These are phyloP conservation scores for Dendrocopos noguchii DNA, from an alignment of 2,113 vertebrate species.

Conservation along the genomic window DNA sequence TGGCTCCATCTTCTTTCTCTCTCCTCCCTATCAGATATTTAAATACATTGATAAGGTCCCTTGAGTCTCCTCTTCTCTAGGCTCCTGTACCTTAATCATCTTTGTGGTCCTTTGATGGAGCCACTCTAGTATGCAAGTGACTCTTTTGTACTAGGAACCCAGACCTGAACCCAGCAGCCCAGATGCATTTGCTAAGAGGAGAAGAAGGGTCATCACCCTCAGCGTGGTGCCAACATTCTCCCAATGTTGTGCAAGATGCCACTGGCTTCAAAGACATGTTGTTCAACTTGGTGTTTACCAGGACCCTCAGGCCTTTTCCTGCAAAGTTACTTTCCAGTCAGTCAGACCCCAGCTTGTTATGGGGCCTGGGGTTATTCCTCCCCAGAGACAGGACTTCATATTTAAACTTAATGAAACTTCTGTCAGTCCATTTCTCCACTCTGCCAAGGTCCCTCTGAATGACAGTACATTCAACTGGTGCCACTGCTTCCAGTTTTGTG, in stretches of 20 bases:
- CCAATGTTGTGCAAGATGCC: background rate
- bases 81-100: background rate
- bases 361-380: background rate
- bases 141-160: background rate
- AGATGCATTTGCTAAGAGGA: background rate
- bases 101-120: background rate
- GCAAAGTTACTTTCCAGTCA: background rate
- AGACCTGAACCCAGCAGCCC: background rate
- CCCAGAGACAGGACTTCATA: background rate
- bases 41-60: background rate
- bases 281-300: background rate
- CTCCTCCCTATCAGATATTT: background rate
- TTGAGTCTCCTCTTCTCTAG: background rate
- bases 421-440: background rate
- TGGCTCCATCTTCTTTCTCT: background rate
- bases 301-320: background rate
- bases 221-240: background rate
- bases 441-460: background rate
- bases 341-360: background rate
- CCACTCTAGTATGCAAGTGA: background rate
- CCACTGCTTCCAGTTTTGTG: background rate
- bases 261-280: background rate
- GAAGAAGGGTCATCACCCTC: background rate
- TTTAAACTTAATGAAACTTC: background rate
- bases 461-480: background rate